Evolutionary conservation across 2,113 vertebrate genomes (phyloP).

Genomic region (Apus apus): DNA sequence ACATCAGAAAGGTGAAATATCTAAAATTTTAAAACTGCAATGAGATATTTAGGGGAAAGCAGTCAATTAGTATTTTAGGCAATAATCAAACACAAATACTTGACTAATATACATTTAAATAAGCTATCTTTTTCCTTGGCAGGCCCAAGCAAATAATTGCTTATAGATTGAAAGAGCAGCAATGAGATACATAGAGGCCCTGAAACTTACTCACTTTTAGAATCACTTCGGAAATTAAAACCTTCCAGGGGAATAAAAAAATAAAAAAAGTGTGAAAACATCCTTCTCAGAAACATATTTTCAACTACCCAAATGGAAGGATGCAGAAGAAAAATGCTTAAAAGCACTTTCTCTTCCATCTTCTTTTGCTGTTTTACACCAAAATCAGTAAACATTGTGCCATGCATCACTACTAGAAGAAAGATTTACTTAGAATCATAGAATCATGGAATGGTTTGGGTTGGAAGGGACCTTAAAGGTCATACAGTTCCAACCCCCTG

Average conservation of each 20-base stretch:
- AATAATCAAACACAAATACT: neutral
- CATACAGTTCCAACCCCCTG: too few relatives aligned
- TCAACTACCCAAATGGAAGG: neutral
- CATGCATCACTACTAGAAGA: neutral
- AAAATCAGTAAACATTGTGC: neutral
- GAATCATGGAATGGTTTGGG: too few relatives aligned
- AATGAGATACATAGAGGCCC: neutral
- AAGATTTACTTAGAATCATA: neutral
- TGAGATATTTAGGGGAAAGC: slow-evolving; percentile 20
- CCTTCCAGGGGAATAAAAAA: neutral
- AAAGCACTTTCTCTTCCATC: neutral
- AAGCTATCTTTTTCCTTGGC: neutral
- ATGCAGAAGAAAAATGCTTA: neutral
- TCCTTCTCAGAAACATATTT: neutral
- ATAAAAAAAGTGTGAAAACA: neutral
- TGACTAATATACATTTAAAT: neutral
- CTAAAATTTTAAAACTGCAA: slow-evolving; percentile 39
- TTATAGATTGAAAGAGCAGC: neutral
- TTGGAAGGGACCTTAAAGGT: too few relatives aligned
- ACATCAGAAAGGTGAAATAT: slow-evolving; percentile 27
- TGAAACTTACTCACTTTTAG: neutral
- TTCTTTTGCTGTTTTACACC: neutral
- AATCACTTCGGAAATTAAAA: neutral
- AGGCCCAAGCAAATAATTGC: neutral
- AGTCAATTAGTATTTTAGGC: neutral